phyloP scores from a whole-genome alignment of 2,113 vertebrate genomes.

The Galeopterus variegatus region DNA sequence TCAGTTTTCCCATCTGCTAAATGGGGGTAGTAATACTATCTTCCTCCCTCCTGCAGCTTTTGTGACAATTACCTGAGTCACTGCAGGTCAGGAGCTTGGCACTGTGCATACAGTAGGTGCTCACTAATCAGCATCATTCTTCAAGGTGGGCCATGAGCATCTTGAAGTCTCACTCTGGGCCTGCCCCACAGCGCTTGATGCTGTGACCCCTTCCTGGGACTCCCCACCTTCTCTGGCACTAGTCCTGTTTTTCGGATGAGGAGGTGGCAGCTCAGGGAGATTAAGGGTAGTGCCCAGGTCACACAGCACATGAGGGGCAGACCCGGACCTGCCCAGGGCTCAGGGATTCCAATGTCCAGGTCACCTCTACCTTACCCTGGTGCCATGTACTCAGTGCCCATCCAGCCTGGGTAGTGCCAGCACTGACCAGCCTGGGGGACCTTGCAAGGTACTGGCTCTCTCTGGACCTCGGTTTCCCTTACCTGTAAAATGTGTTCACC shows the following conservation, averaged over 20 bases:
- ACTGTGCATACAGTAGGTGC: not conserved
- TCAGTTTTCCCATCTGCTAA: not conserved
- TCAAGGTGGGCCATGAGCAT: rapidly evolving
- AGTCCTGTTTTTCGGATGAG: rapidly evolving
- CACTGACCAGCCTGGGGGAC: not conserved
- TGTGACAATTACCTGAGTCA: not conserved
- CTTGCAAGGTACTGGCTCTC: too few species aligned
- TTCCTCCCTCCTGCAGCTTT: not conserved
- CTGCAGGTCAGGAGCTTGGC: not conserved
- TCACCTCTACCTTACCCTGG: not conserved
- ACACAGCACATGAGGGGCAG: not conserved
- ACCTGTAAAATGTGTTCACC: not conserved
- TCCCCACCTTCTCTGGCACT: not conserved
- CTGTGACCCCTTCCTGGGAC: not conserved
- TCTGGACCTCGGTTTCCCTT: not conserved
- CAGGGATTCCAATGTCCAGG: not conserved
- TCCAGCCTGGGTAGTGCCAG: not conserved
- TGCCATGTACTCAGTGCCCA: not conserved
- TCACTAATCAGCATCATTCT: too few species aligned
- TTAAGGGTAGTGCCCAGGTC: too few species aligned
- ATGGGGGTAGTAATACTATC: not conserved
- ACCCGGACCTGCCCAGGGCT: not conserved
- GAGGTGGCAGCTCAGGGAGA: not conserved
- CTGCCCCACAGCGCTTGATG: rapidly evolving
- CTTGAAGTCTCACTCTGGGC: not conserved